Evolutionary conservation across 2,888 invertebrate species (phyloP), one percentile per base, ranked within the genome.

Genomic region (Tenthredo scrophulariae): DNA sequence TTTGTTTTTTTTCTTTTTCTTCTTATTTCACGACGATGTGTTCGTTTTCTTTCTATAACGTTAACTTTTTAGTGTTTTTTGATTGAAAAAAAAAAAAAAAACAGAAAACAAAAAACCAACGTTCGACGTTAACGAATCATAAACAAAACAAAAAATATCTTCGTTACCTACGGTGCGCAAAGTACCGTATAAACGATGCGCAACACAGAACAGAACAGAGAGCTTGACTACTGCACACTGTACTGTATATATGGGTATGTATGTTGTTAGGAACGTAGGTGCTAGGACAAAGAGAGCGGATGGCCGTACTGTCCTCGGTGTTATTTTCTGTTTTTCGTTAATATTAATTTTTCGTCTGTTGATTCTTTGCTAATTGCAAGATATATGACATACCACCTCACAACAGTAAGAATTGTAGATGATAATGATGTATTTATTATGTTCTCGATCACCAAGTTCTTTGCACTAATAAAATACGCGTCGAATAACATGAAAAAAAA

Each of bases 111-210:
- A 37, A 6, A n/a, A n/a, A 50, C 50, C 15, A n/a, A 58, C 22
- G 9, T 58, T 62, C 13, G 26, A 62, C 26, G 62, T 62, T 62
- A 62, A 62, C 26, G 26, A 13, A 62, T 26, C 22, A 13, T 62
- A 26, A 26, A 62, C 62, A 26, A 26, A 62, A 62, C 62, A 26
- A 58, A 58, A 26, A 22, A 62, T 62, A 62, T 62, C 62, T 62
- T 26, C 26, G 26, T 62, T 62, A 26, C 62, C 26, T 26, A 62
- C 29, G 33, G 67, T 67, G 67, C 67, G 67, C 67, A 33, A 67
- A 33, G 67, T 67, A 33, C 67, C 29, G 29, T 67, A 33, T 33
- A 67, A 67, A 67, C 67, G 67, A 67, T 67, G 67, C 67, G 67
- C 67, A 67, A 67, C 33, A 67, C 67, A 67, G 15, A 67, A 46